A percentile compares a stretch with the other conserved stretches of the same genome.
phyloP scores from a whole-genome alignment of 2,113 vertebrate genomes.

The Raja brachyura region DNA sequence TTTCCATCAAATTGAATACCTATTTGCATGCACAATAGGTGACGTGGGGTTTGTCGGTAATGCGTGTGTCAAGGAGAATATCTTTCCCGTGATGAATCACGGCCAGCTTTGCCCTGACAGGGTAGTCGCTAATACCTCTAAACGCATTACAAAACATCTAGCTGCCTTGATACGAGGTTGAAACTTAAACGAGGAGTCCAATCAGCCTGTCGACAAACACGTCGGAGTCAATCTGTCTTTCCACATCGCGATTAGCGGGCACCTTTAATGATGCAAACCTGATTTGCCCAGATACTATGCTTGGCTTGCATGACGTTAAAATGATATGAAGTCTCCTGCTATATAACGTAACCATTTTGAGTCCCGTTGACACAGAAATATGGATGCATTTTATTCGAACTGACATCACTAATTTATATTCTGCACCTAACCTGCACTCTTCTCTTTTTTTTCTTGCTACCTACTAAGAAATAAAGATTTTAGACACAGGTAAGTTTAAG shows the following conservation, averaged over 20 bases:
- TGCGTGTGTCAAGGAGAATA: background rate
- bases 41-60: background rate
- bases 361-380: background rate
- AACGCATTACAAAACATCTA: background rate
- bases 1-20: background rate
- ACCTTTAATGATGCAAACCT: slow-evolving; percentile 8
- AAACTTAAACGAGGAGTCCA: slow-evolving; percentile 2
- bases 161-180: background rate
- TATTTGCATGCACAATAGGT: background rate
- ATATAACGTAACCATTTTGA: slow-evolving; percentile 12
- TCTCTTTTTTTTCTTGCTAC: slow-evolving; percentile 64
- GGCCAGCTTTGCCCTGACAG: background rate
- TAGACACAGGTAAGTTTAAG: slow-evolving; percentile 95
- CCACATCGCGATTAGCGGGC: background rate
- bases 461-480: slow-evolving; percentile 98
- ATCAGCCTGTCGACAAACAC: background rate
- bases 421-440: slow-evolving; percentile 54
- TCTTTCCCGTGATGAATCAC: background rate
- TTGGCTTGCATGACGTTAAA: background rate
- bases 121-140: background rate
- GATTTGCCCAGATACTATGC: slow-evolving; percentile 23
- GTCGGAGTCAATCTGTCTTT: slow-evolving; percentile 20
- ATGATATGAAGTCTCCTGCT: background rate
- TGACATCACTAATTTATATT: slow-evolving; percentile 42
- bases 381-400: background rate